Base-by-base conservation (phyloP, 2,113 vertebrate genomes). In the Scophthalmus maximus region DNA sequence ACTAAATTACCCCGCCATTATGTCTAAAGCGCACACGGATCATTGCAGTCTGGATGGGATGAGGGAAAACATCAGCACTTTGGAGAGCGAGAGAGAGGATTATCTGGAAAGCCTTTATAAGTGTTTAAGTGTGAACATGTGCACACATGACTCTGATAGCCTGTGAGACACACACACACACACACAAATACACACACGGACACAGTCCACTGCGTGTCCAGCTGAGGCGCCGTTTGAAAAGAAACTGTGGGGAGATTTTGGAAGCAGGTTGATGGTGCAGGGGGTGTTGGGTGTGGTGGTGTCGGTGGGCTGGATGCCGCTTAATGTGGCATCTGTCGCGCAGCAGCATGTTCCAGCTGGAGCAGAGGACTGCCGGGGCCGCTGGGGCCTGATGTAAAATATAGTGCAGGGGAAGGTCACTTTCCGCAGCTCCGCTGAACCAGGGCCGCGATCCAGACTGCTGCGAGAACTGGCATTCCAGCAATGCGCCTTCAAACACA, bases 281-380 rank as follows among this genome's bases (percentile, higher is more conserved):
- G 49, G 56, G 2, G 15, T 10, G 34, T 6, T 17, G 64, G 38
- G 29, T 22, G 22, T 5, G 22, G 10, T 4, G 10, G 20, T 22
- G 34, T 2, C 2, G 18, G 7, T 12, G 30, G 26, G 52, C 27
- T 1, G 15, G 26, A 17, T 8, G 62, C 63, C 60, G 81, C 67
- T 84, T 85, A 86, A 87, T 86, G 87, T 79, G 88, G 79, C 89
- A 91, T 87, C 86, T 90, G 90, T 88, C 76, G 81, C 73, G 71
- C 73, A 82, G 77, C 69, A 50, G 66, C 36, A 30, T 49, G 84
- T 76, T 89, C 86, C 89, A 88, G 87, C 84, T 75, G 76, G 84
- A 92, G 78, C 59, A 17, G 71, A 79, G 75, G 59, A 61, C 77
- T 51, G 30, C 8, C 18, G 18, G 51, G 63, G 77, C 79, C 89